Percentiles rank a stretch among this genome's conserved stretches.
These are phyloP conservation scores for Rhizomys pruinosus DNA, from an alignment of 2,113 vertebrate genomes.

Conservation along the genomic window DNA sequence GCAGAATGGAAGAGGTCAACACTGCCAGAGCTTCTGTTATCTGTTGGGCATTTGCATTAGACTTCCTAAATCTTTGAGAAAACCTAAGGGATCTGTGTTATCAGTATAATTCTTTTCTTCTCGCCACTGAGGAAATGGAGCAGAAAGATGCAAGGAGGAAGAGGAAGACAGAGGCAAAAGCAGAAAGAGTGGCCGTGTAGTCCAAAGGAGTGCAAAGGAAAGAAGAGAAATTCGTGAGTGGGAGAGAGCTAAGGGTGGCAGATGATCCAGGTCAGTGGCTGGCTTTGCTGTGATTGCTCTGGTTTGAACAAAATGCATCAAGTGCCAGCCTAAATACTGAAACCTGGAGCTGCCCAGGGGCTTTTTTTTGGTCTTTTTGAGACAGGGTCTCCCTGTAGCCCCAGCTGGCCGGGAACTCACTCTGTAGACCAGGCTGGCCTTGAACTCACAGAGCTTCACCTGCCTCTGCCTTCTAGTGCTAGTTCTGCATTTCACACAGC, in stretches of 20 bases:
- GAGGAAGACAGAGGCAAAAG: background rate
- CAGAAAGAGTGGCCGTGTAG: rapidly evolving
- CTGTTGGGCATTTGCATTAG: background rate
- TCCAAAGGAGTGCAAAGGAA: too few species aligned
- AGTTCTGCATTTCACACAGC: too few species aligned
- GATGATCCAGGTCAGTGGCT: background rate
- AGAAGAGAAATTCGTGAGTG: background rate
- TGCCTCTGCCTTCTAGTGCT: too few species aligned
- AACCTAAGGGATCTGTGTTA: background rate
- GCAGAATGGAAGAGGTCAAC: too few species aligned
- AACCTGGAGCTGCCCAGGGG: too few species aligned
- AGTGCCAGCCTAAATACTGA: too few species aligned
- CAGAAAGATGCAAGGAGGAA: background rate
- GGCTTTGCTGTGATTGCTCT: background rate
- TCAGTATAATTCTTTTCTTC: background rate
- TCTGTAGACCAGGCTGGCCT: too few species aligned
- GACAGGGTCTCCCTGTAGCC: too few species aligned
- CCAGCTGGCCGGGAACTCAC: too few species aligned
- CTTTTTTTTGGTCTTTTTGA: too few species aligned
- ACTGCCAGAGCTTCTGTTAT: background rate
- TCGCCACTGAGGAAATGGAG: background rate
- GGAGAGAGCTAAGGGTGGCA: background rate
- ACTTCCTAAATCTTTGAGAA: background rate
- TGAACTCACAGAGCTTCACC: too few species aligned
- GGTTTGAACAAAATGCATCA: background rate